Evolutionary conservation across 2,888 invertebrate species (phyloP).

Genomic region (Deilephila elpenor): DNA sequence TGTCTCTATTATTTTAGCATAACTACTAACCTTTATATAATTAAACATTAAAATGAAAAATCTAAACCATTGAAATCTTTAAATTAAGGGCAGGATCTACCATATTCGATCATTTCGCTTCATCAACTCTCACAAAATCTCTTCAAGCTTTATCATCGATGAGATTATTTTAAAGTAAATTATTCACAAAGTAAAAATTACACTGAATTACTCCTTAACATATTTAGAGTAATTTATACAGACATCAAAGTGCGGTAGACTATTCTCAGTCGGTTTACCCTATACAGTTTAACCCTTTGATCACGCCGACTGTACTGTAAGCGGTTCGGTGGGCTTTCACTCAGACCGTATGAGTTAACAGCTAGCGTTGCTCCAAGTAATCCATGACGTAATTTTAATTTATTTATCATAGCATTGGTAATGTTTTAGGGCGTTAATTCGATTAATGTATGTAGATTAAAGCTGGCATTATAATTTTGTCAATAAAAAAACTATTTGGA

Average conservation of each 20-base stretch:
- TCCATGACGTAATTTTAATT: not conserved
- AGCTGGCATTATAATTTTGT: not conserved
- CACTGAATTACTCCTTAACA: constrained; percentile 12
- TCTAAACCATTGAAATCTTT: not conserved
- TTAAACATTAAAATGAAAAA: not conserved
- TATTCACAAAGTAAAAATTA: not conserved
- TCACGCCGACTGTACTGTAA: constrained; percentile 19
- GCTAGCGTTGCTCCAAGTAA: not conserved
- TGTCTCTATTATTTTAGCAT: not conserved
- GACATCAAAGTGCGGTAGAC: constrained; percentile 32
- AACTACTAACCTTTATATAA: not conserved
- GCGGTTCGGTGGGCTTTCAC: constrained; percentile 23
- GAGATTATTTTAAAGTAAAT: too few species aligned
- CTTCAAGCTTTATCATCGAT: too few species aligned
- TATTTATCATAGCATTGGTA: not conserved
- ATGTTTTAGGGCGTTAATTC: not conserved
- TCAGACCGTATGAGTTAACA: not conserved
- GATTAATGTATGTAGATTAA: not conserved
- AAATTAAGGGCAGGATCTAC: not conserved
- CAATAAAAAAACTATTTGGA: too few species aligned
- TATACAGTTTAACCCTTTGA: constrained; percentile 27
- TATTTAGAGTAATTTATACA: constrained; percentile 11
- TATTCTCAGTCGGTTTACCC: constrained; percentile 26
- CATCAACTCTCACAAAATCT: too few species aligned
- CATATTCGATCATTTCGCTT: too few species aligned